phyloP scores from a whole-genome alignment of 2,888 invertebrate genomes.

The Brachypterus glaber region DNA sequence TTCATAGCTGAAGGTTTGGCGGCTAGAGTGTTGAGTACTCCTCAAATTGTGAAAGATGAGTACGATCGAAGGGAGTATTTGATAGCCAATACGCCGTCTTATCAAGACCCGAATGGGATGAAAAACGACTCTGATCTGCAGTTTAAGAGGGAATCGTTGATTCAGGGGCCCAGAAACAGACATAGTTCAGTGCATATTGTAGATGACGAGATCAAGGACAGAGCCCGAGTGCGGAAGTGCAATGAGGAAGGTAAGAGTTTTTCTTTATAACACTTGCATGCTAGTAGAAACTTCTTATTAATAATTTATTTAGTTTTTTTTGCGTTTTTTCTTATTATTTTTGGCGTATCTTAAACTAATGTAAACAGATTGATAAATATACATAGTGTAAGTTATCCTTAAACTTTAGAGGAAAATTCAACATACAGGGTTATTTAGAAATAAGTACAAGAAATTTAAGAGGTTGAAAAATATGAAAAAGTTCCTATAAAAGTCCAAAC shows the following conservation, averaged over 20 bases:
- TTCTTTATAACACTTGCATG: slow-evolving; percentile 2
- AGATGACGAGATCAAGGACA: slow-evolving; percentile 50
- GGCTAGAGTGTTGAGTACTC: slow-evolving; percentile 56
- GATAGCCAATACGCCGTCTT: slow-evolving; percentile 23
- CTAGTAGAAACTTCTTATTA: too few species aligned
- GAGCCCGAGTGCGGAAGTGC: slow-evolving; percentile 40
- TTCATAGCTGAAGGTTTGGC: slow-evolving; percentile 59
- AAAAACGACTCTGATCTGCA: slow-evolving; percentile 29
- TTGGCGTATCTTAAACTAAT: too few species aligned
- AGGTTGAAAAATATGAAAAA: too few species aligned
- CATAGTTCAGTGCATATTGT: too few species aligned
- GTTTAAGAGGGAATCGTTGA: slow-evolving; percentile 44
- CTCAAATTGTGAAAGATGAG: slow-evolving; percentile 35
- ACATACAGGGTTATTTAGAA: too few species aligned
- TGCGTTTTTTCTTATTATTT: slow-evolving; percentile 6
- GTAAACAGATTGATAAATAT: too few species aligned
- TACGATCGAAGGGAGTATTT: slow-evolving; percentile 18
- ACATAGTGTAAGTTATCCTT: too few species aligned
- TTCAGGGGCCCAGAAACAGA: slow-evolving; percentile 43
- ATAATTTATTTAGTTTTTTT: too few species aligned
- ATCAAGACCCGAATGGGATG: slow-evolving; percentile 30
- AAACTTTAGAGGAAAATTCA: too few species aligned
- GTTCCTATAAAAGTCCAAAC: too few species aligned
- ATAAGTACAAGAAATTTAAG: too few species aligned
- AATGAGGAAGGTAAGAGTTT: slow-evolving; percentile 43